These are phyloP conservation scores for Lissonota sp. DNA, from an alignment of 2,888 invertebrate genomes.

Conservation along the genomic window DNA sequence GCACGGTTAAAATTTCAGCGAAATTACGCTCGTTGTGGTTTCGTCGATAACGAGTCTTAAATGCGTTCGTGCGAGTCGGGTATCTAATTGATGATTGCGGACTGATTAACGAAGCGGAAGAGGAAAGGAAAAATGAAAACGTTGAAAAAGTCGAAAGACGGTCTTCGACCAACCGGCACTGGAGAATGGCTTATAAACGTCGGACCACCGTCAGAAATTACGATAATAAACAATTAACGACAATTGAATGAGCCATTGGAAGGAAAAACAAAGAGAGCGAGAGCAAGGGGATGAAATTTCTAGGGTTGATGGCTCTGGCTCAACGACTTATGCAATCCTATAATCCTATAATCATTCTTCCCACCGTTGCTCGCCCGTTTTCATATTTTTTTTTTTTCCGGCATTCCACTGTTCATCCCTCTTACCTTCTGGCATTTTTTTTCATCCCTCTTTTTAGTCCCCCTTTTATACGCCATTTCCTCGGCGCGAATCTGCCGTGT, in stretches of 20 bases:
- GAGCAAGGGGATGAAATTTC: neutral
- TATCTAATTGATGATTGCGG: conserved; percentile 54
- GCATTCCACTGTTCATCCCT: neutral
- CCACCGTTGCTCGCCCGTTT: too few species aligned
- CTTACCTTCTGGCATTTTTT: neutral
- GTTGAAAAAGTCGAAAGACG: neutral
- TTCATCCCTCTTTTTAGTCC: neutral
- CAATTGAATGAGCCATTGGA: conserved; percentile 43
- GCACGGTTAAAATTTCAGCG: conserved; percentile 29
- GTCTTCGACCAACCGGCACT: conserved; percentile 35
- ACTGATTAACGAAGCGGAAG: conserved; percentile 59
- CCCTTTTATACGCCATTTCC: neutral
- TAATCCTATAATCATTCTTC: too few species aligned
- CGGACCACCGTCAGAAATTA: conserved; percentile 43
- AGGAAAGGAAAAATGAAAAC: conserved; percentile 11
- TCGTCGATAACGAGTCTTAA: conserved; percentile 58
- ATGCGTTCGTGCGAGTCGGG: conserved; percentile 51
- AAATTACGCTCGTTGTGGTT: conserved; percentile 28
- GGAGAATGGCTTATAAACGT: conserved; percentile 45
- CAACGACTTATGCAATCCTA: too few species aligned
- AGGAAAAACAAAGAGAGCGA: neutral
- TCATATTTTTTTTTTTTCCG: conserved; percentile 11
- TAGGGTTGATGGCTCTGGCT: neutral
- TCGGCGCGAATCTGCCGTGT: neutral
- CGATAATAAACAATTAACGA: conserved; percentile 59